Evolutionary conservation across 2,113 vertebrate species (phyloP).

Genomic region (Struthidea cinerea): DNA sequence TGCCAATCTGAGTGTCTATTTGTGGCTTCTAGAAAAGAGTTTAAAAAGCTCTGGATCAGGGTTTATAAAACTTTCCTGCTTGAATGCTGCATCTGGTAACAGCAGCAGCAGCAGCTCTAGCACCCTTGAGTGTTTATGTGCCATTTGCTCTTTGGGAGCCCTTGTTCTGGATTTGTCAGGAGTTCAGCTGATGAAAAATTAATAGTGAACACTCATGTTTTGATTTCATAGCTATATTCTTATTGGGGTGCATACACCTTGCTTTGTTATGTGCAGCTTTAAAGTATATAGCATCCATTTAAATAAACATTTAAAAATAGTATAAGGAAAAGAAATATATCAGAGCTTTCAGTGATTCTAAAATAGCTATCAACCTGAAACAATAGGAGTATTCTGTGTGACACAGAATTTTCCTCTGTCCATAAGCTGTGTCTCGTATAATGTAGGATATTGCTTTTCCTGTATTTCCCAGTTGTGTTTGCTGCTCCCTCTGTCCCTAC

Average conservation of each 20-base stretch:
- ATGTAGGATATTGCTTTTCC: background rate
- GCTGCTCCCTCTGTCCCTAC: background rate
- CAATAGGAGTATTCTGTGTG: background rate
- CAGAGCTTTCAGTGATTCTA: background rate
- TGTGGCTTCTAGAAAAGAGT: background rate
- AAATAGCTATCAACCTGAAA: background rate
- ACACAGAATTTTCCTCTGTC: background rate
- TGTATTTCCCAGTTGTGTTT: background rate
- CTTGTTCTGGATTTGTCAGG: background rate
- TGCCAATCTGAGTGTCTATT: background rate
- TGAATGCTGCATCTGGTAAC: background rate
- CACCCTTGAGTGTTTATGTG: background rate
- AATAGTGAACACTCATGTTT: background rate
- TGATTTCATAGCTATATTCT: background rate
- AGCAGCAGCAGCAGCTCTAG: background rate
- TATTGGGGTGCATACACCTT: background rate
- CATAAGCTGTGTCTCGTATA: rapidly evolving
- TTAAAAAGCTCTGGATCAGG: background rate
- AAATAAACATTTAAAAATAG: background rate
- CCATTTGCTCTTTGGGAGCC: background rate
- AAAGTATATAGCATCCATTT: background rate
- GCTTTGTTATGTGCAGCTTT: background rate
- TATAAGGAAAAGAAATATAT: background rate
- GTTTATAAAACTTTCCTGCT: background rate
- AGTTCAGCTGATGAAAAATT: background rate